A percentile compares a stretch with the other conserved stretches of the same genome.
Conservation (phyloP, 2,888 invertebrate genomes). For the Bellardia bayeri region DNA sequence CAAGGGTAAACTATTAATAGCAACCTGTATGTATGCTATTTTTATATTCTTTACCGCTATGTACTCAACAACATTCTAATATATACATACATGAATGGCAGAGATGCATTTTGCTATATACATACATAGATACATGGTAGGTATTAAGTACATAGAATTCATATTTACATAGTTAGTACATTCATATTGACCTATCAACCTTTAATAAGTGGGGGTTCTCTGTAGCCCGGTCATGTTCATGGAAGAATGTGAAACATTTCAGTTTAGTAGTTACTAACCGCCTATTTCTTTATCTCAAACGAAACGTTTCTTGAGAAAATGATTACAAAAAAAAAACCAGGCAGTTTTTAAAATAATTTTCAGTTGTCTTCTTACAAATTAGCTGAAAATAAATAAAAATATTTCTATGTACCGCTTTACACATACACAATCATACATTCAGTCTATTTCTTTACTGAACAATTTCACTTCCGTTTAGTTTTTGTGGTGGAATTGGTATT, state of each 20-base stretch:
- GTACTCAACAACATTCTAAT: conserved; percentile 43
- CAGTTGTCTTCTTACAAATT: too few species aligned
- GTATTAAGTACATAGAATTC: not conserved
- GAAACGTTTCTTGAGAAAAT: not conserved
- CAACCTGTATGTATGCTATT: conserved; percentile 21
- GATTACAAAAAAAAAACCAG: too few species aligned
- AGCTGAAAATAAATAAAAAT: not conserved
- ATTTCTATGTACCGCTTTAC: not conserved
- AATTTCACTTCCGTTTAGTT: not conserved
- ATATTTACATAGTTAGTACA: not conserved
- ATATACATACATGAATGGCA: conserved; percentile 14
- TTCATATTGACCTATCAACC: conserved; percentile 14
- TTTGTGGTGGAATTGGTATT: conserved; percentile 3
- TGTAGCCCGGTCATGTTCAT: not conserved
- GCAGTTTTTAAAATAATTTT: too few species aligned
- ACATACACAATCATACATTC: not conserved
- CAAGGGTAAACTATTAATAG: conserved; percentile 62
- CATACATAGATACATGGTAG: not conserved
- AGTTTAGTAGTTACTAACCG: conserved; percentile 13
- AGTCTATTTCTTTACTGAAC: not conserved
- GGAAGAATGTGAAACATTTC: not conserved
- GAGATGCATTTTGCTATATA: not conserved
- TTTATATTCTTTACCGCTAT: conserved; percentile 60
- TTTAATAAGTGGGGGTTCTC: not conserved
- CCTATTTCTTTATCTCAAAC: not conserved